Evolutionary conservation across 2,797 vertebrate genomes (phyloP).

Genomic region (Heliangelus exortis): DNA sequence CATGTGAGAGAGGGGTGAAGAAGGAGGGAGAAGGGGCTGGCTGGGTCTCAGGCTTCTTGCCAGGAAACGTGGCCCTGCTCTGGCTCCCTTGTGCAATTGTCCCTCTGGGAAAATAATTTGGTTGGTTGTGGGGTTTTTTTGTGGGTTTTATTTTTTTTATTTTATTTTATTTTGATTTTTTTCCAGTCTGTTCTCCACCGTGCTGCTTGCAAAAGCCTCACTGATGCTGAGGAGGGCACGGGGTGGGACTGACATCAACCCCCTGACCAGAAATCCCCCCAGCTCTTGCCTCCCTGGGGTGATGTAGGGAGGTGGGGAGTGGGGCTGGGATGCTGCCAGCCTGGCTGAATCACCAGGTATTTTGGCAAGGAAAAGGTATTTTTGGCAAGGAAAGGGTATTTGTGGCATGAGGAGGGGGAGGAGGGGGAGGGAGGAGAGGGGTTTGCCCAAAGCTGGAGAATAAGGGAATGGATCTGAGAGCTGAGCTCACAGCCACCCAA

Average conservation of each 20-base stretch:
- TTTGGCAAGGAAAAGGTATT: neutral
- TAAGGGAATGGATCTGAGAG: neutral
- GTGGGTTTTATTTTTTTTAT: too few species aligned
- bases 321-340: neutral
- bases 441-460: neutral
- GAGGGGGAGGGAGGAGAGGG: too few species aligned
- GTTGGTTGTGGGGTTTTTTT: too few species aligned
- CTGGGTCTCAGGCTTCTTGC: neutral
- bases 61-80: rapidly evolving
- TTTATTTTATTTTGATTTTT: neutral
- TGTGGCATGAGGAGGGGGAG: too few species aligned
- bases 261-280: too few species aligned
- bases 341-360: neutral
- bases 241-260: neutral
- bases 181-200: neutral
- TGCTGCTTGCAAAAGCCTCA: too few species aligned
- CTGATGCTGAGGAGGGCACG: neutral
- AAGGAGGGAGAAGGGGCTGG: neutral
- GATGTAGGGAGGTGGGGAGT: neutral
- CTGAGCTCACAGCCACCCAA: rapidly evolving
- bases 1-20: neutral
- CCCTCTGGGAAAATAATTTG: neutral
- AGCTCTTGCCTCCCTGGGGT: neutral
- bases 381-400: neutral
- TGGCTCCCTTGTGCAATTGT: neutral